Evolutionary conservation across 2,797 vertebrate genomes (phyloP).

Genomic region (Mormyrus hasselquistii): DNA sequence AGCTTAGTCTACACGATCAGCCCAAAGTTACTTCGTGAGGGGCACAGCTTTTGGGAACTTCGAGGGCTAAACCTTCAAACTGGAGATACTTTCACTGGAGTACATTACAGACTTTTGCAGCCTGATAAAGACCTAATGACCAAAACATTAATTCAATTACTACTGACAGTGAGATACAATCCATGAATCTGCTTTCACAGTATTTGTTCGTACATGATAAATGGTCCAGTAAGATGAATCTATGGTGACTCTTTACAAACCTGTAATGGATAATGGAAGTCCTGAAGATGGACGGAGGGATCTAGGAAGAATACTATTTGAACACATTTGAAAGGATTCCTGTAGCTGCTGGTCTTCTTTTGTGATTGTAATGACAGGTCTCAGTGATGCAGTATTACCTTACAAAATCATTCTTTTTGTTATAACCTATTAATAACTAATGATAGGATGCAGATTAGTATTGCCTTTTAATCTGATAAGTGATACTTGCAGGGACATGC

Average conservation of each 20-base stretch:
- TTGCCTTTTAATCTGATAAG: constrained; percentile 13
- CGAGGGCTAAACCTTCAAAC: background rate
- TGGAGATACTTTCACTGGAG: background rate
- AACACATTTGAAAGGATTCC: background rate
- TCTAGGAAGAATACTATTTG: background rate
- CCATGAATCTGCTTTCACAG: background rate
- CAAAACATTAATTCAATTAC: background rate
- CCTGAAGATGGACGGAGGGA: background rate
- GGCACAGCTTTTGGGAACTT: background rate
- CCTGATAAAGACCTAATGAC: background rate
- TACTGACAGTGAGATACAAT: background rate
- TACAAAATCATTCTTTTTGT: constrained; percentile 7
- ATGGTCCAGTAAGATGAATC: background rate
- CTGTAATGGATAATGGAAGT: background rate
- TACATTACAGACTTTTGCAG: background rate
- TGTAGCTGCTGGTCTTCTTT: background rate
- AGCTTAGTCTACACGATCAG: background rate
- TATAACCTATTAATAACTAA: constrained; percentile 6
- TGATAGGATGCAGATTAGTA: background rate
- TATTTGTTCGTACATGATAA: background rate
- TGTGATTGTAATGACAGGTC: background rate
- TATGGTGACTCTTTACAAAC: background rate
- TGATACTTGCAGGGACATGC: background rate
- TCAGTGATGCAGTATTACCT: background rate
- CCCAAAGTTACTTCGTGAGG: background rate